phyloP scores from a whole-genome alignment of 92 coral and sea anemone genomes.

The Paragorgia papillata region DNA sequence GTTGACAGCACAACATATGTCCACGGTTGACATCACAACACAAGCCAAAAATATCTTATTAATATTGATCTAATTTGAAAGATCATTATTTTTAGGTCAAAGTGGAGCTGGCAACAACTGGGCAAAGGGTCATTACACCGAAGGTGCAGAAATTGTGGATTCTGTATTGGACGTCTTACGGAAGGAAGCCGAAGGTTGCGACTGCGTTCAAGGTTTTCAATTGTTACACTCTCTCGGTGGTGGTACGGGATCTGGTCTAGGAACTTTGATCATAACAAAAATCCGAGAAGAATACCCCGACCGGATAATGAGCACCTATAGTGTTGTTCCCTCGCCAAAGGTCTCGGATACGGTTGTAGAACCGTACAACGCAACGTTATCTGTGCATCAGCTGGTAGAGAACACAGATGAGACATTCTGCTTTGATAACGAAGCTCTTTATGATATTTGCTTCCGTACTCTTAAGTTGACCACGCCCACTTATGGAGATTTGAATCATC shows the following conservation, averaged over 20 bases:
- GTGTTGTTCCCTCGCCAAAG: conserved; percentile 75
- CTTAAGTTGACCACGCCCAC: conserved; percentile 79
- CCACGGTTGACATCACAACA: too few species aligned
- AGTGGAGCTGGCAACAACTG: conserved; percentile 92
- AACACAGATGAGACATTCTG: conserved; percentile 90
- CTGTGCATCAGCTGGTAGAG: conserved; percentile 94
- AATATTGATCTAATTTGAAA: neutral
- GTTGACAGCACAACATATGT: too few species aligned
- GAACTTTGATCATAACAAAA: conserved; percentile 84
- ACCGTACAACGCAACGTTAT: conserved; percentile 85
- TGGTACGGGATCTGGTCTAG: conserved; percentile 96
- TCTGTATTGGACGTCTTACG: conserved; percentile 87
- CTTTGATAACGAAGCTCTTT: conserved; percentile 89
- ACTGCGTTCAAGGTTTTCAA: conserved; percentile 93
- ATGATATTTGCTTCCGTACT: conserved; percentile 87
- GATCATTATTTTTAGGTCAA: conserved; percentile 50
- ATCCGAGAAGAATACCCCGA: conserved; percentile 97
- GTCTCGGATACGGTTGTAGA: conserved; percentile 88
- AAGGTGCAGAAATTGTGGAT: conserved; percentile 93
- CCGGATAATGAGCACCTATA: conserved; percentile 89
- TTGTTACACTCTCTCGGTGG: conserved; percentile 95
- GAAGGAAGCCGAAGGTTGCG: conserved; percentile 89
- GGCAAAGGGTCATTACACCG: conserved; percentile 96
- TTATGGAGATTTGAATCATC: conserved; percentile 85
- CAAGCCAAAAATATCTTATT: too few species aligned